phyloP scores from a whole-genome alignment of 2,888 invertebrate genomes.

The Caradrina clavipalpis region DNA sequence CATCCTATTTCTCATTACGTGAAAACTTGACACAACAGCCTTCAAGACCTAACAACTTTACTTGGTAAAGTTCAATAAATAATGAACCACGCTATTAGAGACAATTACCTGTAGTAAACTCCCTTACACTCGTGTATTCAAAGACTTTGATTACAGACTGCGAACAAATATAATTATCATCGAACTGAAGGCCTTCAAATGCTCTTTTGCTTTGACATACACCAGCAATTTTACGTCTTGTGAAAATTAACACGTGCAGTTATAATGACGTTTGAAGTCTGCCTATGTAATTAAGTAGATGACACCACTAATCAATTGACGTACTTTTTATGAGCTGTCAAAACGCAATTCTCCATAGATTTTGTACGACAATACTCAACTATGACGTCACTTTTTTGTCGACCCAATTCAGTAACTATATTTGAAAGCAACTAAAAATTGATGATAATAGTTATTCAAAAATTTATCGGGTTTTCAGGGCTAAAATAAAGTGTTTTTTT shows the following conservation, averaged over 20 bases:
- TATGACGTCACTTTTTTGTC: too few relatives aligned
- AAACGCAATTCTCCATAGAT: too few relatives aligned
- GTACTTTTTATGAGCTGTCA: too few relatives aligned
- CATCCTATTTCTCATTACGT: background rate
- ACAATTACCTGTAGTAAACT: constrained; percentile 47
- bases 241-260: constrained; percentile 34
- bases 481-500: too few relatives aligned
- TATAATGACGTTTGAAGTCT: background rate
- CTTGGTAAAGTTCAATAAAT: constrained; percentile 36
- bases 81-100: constrained; percentile 40
- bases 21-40: background rate
- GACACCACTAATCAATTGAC: too few relatives aligned
- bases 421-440: too few relatives aligned
- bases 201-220: constrained; percentile 32
- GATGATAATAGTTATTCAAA: too few relatives aligned
- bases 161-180: constrained; percentile 44
- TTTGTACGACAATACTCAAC: too few relatives aligned
- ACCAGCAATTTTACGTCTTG: constrained; percentile 3
- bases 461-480: too few relatives aligned
- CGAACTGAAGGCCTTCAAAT: constrained; percentile 32
- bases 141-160: constrained; percentile 50
- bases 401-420: too few relatives aligned
- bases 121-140: constrained; percentile 37
- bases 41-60: constrained; percentile 9
- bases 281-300: too few relatives aligned